These are phyloP conservation scores for Mythimna albipuncta DNA, from an alignment of 2,888 invertebrate genomes.

Conservation along the genomic window DNA sequence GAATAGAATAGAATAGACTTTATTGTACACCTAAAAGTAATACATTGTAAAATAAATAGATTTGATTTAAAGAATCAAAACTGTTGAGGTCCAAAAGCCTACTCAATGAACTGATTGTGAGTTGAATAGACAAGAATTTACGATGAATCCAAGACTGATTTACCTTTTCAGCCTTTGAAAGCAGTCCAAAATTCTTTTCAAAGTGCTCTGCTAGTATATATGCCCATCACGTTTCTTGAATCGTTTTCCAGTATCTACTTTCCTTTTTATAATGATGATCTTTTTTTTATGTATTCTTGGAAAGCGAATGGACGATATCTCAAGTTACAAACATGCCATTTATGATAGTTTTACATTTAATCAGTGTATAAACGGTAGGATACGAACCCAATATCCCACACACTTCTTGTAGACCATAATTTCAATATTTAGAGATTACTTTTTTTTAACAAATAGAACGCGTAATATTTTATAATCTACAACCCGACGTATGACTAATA, in stretches of 20 bases:
- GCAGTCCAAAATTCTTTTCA: neutral
- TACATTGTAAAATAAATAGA: neutral
- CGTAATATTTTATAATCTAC: too few species aligned
- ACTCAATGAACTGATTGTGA: constrained; percentile 3
- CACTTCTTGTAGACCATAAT: too few species aligned
- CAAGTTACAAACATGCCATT: too few species aligned
- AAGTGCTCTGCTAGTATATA: constrained; percentile 32
- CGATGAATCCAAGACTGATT: constrained; percentile 32
- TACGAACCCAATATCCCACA: too few species aligned
- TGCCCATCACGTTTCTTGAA: constrained; percentile 7
- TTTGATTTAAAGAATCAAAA: neutral
- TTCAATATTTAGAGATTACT: too few species aligned
- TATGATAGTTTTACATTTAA: too few species aligned
- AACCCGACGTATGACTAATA: too few species aligned
- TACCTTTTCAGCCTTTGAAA: constrained; percentile 21
- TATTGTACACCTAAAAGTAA: too few species aligned
- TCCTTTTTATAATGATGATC: neutral
- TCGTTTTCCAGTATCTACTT: neutral
- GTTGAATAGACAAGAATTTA: constrained; percentile 34
- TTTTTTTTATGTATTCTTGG: neutral
- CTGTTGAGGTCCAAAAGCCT: constrained; percentile 1
- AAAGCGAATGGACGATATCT: neutral
- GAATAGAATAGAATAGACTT: too few species aligned
- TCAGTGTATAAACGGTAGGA: too few species aligned
- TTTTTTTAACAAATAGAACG: too few species aligned